These are phyloP conservation scores for Sarcophaga variegata DNA, from an alignment of 2,888 invertebrate species.

Conservation along the genomic window DNA sequence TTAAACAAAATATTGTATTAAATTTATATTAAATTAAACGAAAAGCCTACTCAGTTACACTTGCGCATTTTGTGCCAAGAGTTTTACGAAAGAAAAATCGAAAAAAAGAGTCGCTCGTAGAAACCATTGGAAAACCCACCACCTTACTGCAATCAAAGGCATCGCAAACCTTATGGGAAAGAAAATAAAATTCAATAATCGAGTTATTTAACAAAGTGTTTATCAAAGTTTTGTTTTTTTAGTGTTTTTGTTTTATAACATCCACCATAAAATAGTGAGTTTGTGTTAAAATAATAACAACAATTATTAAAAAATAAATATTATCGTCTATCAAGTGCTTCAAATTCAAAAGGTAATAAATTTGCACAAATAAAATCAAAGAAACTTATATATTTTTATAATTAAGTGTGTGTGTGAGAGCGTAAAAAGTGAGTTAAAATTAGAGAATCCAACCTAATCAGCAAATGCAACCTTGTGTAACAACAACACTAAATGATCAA, in stretches of 20 bases:
- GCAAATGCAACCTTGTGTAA: slow-evolving; percentile 55
- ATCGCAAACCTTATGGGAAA: slow-evolving; percentile 22
- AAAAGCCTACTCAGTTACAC: slow-evolving; percentile 7
- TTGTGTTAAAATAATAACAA: not conserved
- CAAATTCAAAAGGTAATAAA: slow-evolving; percentile 36
- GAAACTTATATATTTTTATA: not conserved
- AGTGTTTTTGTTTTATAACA: not conserved
- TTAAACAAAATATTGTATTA: not conserved
- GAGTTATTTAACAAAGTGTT: not conserved
- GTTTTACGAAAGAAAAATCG: not conserved
- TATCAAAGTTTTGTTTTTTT: not conserved
- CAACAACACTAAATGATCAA: slow-evolving; percentile 11
- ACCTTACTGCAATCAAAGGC: slow-evolving; percentile 23
- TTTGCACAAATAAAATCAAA: slow-evolving; percentile 1
- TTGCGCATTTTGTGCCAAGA: slow-evolving; percentile 19
- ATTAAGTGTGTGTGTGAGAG: not conserved
- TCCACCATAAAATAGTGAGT: not conserved
- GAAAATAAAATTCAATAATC: not conserved
- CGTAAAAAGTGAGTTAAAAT: not conserved
- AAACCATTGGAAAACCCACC: slow-evolving; percentile 22
- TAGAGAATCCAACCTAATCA: slow-evolving; percentile 9
- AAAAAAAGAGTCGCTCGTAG: not conserved
- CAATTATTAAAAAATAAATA: not conserved
- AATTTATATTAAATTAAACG: not conserved
- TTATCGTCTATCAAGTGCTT: not conserved